Conservation (phyloP, 2,113 vertebrate genomes). For the Capreolus pygargus region DNA sequence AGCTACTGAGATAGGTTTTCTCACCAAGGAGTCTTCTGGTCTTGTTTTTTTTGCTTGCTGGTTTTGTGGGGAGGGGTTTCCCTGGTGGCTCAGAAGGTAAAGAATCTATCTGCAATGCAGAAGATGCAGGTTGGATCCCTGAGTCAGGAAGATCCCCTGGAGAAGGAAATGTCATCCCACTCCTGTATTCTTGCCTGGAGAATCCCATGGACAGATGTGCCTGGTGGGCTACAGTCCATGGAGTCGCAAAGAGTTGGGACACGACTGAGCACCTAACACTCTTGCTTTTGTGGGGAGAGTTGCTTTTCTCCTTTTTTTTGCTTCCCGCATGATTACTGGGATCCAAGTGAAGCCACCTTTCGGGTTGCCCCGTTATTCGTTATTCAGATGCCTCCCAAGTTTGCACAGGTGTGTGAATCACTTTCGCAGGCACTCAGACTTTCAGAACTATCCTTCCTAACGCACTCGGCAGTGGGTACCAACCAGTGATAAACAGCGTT, state of each 20-base stretch:
- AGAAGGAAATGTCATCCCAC: neutral
- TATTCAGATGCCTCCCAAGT: neutral
- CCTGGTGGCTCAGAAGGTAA: neutral
- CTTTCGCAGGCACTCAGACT: accelerated
- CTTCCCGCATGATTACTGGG: neutral
- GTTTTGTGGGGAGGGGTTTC: neutral
- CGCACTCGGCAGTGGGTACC: accelerated
- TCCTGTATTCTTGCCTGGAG: neutral
- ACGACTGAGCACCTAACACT: accelerated
- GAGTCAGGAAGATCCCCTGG: neutral
- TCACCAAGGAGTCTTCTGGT: accelerated
- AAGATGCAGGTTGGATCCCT: accelerated
- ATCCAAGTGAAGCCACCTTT: too few species aligned
- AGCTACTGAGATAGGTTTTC: accelerated
- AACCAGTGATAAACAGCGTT: accelerated
- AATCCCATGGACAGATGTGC: neutral
- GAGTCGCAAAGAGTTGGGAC: neutral
- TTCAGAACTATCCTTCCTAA: neutral
- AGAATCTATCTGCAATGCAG: neutral
- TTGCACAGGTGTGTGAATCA: too few species aligned
- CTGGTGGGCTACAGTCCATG: neutral
- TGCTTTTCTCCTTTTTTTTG: neutral
- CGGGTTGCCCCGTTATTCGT: accelerated
- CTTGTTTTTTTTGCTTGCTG: neutral
- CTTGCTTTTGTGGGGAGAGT: neutral